Evolutionary conservation across 2,888 invertebrate species (phyloP).

Genomic region (Drosophila eohydei): DNA sequence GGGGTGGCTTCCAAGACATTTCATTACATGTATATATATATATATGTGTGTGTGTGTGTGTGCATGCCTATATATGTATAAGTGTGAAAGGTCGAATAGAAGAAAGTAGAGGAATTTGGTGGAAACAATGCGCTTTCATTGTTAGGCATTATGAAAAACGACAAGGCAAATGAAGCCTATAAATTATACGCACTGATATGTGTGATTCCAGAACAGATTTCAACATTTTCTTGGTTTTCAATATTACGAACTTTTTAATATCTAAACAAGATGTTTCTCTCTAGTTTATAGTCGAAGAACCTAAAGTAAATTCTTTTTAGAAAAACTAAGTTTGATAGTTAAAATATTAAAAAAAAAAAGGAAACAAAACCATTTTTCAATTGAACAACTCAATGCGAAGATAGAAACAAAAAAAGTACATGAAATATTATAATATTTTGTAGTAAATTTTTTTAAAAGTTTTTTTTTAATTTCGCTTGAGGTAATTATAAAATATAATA

Average conservation of each 20-base stretch:
- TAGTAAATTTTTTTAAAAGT: too few species aligned
- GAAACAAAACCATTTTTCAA: too few species aligned
- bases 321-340: not conserved
- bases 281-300: too few species aligned
- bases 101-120: conserved; percentile 22
- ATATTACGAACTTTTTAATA: not conserved
- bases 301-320: not conserved
- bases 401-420: too few species aligned
- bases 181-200: not conserved
- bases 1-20: conserved; percentile 32
- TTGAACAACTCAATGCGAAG: too few species aligned
- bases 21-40: conserved; percentile 9
- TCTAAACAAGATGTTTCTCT: not conserved
- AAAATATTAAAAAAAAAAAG: too few species aligned
- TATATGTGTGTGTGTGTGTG: not conserved
- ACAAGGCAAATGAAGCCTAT: not conserved
- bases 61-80: not conserved
- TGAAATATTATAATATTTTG: too few species aligned
- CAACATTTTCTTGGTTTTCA: not conserved
- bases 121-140: conserved; percentile 54
- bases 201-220: not conserved
- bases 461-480: too few species aligned
- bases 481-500: too few species aligned
- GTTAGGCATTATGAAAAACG: conserved; percentile 14
- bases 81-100: conserved; percentile 44